Evolutionary conservation across 2,113 vertebrate genomes (phyloP).

Genomic region (Cryptomyrus ogoouensis): DNA sequence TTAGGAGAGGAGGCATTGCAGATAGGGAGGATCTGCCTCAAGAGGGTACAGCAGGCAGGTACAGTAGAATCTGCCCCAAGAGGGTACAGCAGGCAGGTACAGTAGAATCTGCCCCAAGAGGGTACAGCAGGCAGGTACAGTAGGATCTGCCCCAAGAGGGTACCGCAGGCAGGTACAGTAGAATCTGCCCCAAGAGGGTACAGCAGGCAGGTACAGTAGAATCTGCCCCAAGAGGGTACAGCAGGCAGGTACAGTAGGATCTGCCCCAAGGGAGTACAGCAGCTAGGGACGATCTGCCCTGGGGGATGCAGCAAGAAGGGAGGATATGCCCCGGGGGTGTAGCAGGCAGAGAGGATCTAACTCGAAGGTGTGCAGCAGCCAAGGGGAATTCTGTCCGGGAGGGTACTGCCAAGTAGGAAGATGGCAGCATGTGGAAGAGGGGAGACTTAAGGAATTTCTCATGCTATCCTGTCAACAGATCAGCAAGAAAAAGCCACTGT

Average conservation of each 20-base stretch:
- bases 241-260: background rate
- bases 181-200: background rate
- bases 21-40: background rate
- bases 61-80: background rate
- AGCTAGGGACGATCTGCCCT: background rate
- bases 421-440: background rate
- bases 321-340: background rate
- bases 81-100: background rate
- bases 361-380: too few relatives aligned
- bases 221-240: background rate
- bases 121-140: too few relatives aligned
- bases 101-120: too few relatives aligned
- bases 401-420: background rate
- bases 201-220: background rate
- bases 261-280: background rate
- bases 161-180: too few relatives aligned
- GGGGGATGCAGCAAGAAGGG: background rate
- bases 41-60: background rate
- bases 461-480: background rate
- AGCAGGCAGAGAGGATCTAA: background rate
- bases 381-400: too few relatives aligned
- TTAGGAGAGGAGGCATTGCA: background rate
- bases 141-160: background rate
- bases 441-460: background rate
- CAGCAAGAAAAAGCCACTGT: background rate